Conservation (phyloP, 1,140 invertebrate genomes). For the Hermetia illucens region DNA sequence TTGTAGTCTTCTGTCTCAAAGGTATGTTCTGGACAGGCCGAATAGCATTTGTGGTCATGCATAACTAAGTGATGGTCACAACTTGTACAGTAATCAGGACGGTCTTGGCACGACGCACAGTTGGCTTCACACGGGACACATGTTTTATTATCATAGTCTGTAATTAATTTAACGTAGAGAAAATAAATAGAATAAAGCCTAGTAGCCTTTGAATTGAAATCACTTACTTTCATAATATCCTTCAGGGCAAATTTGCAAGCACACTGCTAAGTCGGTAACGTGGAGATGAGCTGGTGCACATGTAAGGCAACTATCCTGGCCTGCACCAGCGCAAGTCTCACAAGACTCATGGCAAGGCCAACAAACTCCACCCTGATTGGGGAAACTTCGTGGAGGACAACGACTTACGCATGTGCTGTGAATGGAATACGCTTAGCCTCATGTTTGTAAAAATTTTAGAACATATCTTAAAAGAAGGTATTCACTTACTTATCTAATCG, state of each 20-base stretch:
- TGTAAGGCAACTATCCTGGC: conserved; percentile 66
- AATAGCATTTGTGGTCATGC: conserved; percentile 62
- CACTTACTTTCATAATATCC: conserved; percentile 67
- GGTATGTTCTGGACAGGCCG: conserved; percentile 63
- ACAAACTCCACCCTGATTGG: conserved; percentile 59
- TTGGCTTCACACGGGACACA: conserved; percentile 68
- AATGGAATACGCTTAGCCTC: conserved; percentile 6
- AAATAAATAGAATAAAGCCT: neutral
- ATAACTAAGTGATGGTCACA: conserved; percentile 72
- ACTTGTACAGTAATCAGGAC: conserved; percentile 64
- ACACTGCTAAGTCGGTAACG: conserved; percentile 64
- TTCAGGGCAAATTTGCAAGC: conserved; percentile 69
- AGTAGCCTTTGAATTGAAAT: neutral
- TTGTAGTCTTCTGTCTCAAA: conserved; percentile 72
- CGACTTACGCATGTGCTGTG: conserved; percentile 59
- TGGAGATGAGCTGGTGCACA: conserved; percentile 65
- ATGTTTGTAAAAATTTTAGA: neutral
- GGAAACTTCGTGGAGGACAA: conserved; percentile 65
- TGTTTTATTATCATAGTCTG: conserved; percentile 53
- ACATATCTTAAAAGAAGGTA: conserved; percentile 3
- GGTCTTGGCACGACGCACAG: conserved; percentile 65
- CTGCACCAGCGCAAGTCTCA: conserved; percentile 65
- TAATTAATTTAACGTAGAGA: conserved; percentile 3
- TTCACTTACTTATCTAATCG: conserved; percentile 57
- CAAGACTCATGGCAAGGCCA: conserved; percentile 73